Evolutionary conservation across 2,888 invertebrate species (phyloP).

Genomic region (Clivina fossor): DNA sequence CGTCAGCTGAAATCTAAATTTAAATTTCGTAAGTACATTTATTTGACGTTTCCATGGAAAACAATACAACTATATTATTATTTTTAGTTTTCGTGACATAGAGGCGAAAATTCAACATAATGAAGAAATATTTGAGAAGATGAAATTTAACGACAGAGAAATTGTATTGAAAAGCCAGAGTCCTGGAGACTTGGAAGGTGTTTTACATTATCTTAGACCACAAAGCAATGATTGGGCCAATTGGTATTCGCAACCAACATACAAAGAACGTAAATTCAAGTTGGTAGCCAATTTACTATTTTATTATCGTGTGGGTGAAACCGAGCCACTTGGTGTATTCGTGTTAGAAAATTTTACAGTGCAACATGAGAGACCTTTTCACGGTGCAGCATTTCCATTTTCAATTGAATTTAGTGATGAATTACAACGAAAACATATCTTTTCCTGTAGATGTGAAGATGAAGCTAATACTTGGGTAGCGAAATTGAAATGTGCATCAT

Average conservation of each 20-base stretch:
- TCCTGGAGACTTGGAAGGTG: slow-evolving; percentile 66
- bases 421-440: slow-evolving; percentile 68
- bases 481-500: slow-evolving; percentile 68
- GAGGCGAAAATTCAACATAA: no score
- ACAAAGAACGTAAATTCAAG: slow-evolving; percentile 78
- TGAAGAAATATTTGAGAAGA: slow-evolving; percentile 47
- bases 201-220: slow-evolving; percentile 70
- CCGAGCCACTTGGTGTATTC: slow-evolving; percentile 70
- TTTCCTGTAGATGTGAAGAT: slow-evolving; percentile 69
- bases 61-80: slow-evolving; percentile 5
- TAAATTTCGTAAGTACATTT: slow-evolving; percentile 12
- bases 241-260: slow-evolving; percentile 53
- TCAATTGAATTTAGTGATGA: slow-evolving; percentile 70
- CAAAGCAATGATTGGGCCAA: slow-evolving; percentile 58
- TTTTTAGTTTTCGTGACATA: slow-evolving; percentile 6
- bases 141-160: slow-evolving; percentile 75
- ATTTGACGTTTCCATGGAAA: no score
- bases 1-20: slow-evolving; percentile 29
- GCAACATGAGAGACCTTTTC: slow-evolving; percentile 65
- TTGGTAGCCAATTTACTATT: slow-evolving; percentile 73
- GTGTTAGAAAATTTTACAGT: slow-evolving; percentile 73
- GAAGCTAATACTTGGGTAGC: slow-evolving; percentile 73
- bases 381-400: slow-evolving; percentile 72
- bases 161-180: slow-evolving; percentile 64
- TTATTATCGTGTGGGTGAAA: slow-evolving; percentile 71